Conservation (phyloP, 2,888 invertebrate species). For the Sisyra nigra region DNA sequence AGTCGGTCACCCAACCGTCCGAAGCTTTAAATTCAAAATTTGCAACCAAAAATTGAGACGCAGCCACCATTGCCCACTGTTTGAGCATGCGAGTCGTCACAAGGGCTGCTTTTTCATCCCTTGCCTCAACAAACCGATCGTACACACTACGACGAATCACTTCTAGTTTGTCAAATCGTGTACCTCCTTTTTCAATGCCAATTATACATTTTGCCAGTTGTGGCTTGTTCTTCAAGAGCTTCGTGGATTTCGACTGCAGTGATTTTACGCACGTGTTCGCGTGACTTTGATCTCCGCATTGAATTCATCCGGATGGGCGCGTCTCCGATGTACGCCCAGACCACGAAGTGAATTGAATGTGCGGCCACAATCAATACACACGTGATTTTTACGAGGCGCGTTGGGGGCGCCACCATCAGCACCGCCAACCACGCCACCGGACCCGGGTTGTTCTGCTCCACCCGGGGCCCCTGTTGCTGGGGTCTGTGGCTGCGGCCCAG, state of each 20-base stretch:
- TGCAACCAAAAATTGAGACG: slow-evolving; percentile 1
- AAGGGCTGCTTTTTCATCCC: not conserved
- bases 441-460: too few species aligned
- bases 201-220: not conserved
- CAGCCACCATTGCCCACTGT: slow-evolving; percentile 7
- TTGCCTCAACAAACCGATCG: slow-evolving; percentile 1
- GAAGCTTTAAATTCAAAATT: slow-evolving; percentile 6
- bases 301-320: too few species aligned
- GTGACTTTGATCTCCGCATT: too few species aligned
- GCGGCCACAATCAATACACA: too few species aligned
- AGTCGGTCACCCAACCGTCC: slow-evolving; percentile 1
- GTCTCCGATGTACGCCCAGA: too few species aligned
- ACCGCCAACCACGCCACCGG: too few species aligned
- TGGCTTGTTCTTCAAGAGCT: not conserved
- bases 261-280: not conserved
- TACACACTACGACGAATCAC: slow-evolving; percentile 2
- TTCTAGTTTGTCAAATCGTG: slow-evolving; percentile 4
- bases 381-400: too few species aligned
- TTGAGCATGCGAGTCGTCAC: not conserved
- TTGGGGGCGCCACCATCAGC: too few species aligned
- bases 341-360: too few species aligned
- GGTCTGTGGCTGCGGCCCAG: too few species aligned
- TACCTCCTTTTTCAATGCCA: slow-evolving; percentile 1
- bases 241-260: not conserved
- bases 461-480: too few species aligned